Base-by-base conservation (phyloP, 2,888 invertebrate genomes). In the Protonemura montana region DNA sequence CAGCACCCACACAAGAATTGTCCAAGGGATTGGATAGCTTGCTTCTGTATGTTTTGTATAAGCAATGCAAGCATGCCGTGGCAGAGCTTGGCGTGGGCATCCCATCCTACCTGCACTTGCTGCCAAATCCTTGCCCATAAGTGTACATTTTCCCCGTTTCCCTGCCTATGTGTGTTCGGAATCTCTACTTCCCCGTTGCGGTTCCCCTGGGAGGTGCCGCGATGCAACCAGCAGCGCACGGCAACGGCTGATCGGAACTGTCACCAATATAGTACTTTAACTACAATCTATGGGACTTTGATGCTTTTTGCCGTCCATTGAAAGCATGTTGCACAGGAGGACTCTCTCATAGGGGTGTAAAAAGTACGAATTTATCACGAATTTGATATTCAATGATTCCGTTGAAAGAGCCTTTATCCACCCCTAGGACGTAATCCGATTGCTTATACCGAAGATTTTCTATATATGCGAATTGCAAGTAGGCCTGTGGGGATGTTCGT, bases 211-310 rank as follows among this genome's bases (percentile, higher is more conserved):
- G 27, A 27, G 29, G 13, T 29, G 30, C 16, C 30, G 29, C 81
- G 29, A 81, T 81, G 81, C 81, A 81, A 30, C 81, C 30, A 13
- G 81, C 29, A 28, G 81, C 30, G 30, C n/a, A n/a, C 80, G 30
- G 78, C 78, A 78, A 78, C n/a, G 78, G 27, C 78, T 78, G 78
- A 78, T 78, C 78, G 28, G 78, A 78, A 78, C 78, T 28, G 78
- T 78, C 78, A 78, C 78, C 78, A 78, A 78, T 78, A 78, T 26
- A 78, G 78, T 78, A 13, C 78, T 78, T 78, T 78, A 78, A 78
- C 78, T 78, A 78, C 78, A 28, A 78, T 78, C 78, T 78, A 78
- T 78, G 78, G 78, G 28, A 78, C 78, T 26, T 78, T 78, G 78
- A 78, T 78, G 28, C 78, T 78, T 78, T 78, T 78, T 78, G 78